phyloP scores from a whole-genome alignment of 1,140 invertebrate genomes.

The Chrysomallon squamiferum region DNA sequence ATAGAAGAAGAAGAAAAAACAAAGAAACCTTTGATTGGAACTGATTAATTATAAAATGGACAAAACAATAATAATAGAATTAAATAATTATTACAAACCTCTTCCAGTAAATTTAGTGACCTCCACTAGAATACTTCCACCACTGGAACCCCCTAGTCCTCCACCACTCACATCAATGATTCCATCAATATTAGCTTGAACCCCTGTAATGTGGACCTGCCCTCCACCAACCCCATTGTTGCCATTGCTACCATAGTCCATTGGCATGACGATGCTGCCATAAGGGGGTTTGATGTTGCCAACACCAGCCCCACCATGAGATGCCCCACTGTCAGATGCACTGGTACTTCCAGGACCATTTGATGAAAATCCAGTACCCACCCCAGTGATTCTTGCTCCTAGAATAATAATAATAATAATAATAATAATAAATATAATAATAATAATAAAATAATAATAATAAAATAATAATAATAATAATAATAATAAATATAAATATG shows the following conservation, averaged over 20 bases:
- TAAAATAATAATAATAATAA: no score
- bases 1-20: no score
- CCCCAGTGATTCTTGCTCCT: constrained; percentile 31
- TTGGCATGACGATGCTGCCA: constrained; percentile 38
- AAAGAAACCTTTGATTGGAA: no score
- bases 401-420: no score
- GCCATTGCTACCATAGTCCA: constrained; percentile 44
- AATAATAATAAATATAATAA: no score
- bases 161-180: constrained; percentile 41
- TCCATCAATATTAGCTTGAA: constrained; percentile 31
- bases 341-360: constrained; percentile 29
- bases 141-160: background rate
- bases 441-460: no score
- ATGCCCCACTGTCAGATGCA: constrained; percentile 22
- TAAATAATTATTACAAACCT: background rate
- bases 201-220: constrained; percentile 36
- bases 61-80: background rate
- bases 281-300: constrained; percentile 26
- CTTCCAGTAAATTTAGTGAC: background rate
- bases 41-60: background rate
- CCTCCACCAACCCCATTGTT: constrained; percentile 46
- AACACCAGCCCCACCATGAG: constrained; percentile 37
- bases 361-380: constrained; percentile 30
- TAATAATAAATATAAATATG: no score
- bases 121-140: background rate